phyloP scores from a whole-genome alignment of 2,888 invertebrate genomes.

The Torymus texanus region DNA sequence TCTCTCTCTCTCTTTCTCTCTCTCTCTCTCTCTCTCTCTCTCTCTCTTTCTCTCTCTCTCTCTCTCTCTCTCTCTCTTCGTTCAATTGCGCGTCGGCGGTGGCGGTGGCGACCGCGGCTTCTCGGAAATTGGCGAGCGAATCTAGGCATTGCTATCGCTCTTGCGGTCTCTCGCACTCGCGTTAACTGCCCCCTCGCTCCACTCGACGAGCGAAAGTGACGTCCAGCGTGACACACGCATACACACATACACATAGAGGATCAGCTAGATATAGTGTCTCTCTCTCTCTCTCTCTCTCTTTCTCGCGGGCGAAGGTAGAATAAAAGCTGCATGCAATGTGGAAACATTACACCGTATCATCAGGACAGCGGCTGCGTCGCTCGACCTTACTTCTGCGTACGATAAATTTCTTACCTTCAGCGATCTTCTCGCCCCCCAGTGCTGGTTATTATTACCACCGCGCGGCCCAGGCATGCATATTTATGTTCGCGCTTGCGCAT shows the following conservation, averaged over 20 bases:
- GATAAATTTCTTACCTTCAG: slow-evolving; percentile 51
- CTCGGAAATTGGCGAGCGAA: slow-evolving; percentile 57
- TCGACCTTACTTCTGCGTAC: slow-evolving; percentile 24
- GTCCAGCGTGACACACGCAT: slow-evolving; percentile 11
- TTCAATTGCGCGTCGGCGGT: slow-evolving; percentile 63
- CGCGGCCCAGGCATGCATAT: slow-evolving; percentile 41
- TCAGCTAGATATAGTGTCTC: no score
- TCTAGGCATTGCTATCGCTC: slow-evolving; percentile 32
- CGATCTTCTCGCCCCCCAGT: slow-evolving; percentile 21
- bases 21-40: no score
- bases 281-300: no score
- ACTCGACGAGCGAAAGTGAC: slow-evolving; percentile 17
- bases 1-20: no score
- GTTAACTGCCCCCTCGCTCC: slow-evolving; percentile 3
- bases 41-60: no score
- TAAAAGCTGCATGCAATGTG: slow-evolving; percentile 17
- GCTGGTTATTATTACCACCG: slow-evolving; percentile 21
- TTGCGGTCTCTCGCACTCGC: slow-evolving; percentile 22
- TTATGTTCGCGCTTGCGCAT: slow-evolving; percentile 25
- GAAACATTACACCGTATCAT: slow-evolving; percentile 44
- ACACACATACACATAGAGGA: no score
- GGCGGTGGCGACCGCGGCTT: slow-evolving; percentile 22
- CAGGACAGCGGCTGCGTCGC: background rate
- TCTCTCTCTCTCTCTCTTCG: no score
- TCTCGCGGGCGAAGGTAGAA: background rate